These are phyloP conservation scores for Laothoe populi DNA, from an alignment of 2,888 invertebrate genomes.

Conservation along the genomic window DNA sequence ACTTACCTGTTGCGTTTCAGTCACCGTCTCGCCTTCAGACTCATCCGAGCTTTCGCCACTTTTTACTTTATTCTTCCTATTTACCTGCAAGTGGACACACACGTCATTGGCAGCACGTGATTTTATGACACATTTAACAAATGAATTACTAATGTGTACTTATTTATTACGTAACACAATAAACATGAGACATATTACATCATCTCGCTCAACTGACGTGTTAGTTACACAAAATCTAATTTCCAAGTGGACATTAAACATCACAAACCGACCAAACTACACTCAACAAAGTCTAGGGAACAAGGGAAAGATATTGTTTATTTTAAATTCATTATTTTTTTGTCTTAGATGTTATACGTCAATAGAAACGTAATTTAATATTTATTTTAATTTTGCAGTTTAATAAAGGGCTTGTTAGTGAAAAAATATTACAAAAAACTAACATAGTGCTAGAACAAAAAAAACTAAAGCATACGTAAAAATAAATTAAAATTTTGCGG, in stretches of 20 bases:
- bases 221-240: not conserved
- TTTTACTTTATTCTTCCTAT: conserved; percentile 78
- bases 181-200: not conserved
- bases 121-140: not conserved
- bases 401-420: no score
- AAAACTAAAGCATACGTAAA: no score
- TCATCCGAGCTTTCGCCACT: conserved; percentile 80
- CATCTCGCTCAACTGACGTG: not conserved
- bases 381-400: no score
- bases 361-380: no score
- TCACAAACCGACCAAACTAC: not conserved
- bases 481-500: no score
- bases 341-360: no score
- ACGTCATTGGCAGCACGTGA: not conserved
- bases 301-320: no score
- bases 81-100: conserved; percentile 63
- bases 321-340: no score
- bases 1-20: conserved; percentile 80
- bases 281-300: no score
- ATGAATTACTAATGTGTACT: not conserved
- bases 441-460: no score
- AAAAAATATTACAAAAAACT: no score
- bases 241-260: not conserved
- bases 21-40: conserved; percentile 78
- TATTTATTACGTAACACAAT: not conserved